phyloP scores from a whole-genome alignment of 2,888 invertebrate genomes.

The Cenopis cana region DNA sequence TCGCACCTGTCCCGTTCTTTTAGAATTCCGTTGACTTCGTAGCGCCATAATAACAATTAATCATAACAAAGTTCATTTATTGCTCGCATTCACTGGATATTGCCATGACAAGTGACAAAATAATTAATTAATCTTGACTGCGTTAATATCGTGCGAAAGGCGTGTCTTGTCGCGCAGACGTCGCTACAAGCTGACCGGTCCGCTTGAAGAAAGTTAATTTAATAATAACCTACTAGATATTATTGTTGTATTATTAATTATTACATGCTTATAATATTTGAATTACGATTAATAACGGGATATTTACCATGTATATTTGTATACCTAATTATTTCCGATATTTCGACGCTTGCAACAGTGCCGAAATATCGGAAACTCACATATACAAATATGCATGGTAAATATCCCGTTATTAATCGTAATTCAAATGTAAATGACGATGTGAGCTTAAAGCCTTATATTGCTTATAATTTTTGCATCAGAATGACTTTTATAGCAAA shows the following conservation, averaged over 20 bases:
- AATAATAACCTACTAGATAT: conserved; percentile 17
- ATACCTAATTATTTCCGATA: no score
- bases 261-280: neutral
- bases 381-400: no score
- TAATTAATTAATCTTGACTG: conserved; percentile 44
- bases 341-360: no score
- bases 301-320: no score
- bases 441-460: no score
- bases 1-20: neutral
- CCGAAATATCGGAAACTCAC: no score
- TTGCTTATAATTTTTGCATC: no score
- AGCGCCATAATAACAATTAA: conserved; percentile 22
- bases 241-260: neutral
- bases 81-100: conserved; percentile 37
- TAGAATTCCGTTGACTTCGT: neutral
- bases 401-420: no score
- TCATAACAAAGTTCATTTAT: conserved; percentile 37
- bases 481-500: no score
- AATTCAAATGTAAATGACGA: no score
- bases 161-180: conserved; percentile 33
- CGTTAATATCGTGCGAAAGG: conserved; percentile 41
- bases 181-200: conserved; percentile 39
- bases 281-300: no score
- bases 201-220: conserved; percentile 10
- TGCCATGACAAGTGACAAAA: conserved; percentile 41